A percentile compares a stretch with the other conserved stretches of the same genome.
These are phyloP conservation scores for Lymantria dispar DNA, from an alignment of 2,888 invertebrate species.

Conservation along the genomic window DNA sequence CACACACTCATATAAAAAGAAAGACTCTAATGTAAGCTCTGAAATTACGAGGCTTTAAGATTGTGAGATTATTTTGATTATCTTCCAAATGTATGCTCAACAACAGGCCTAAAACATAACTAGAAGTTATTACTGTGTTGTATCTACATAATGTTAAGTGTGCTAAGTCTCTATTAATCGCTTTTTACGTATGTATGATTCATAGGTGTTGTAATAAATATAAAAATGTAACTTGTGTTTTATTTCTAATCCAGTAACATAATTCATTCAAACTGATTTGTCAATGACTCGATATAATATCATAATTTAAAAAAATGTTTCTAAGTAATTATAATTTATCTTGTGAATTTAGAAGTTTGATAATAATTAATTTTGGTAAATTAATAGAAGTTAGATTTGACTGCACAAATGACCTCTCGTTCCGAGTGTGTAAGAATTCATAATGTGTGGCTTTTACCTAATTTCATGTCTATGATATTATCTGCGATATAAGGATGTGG, in stretches of 20 bases:
- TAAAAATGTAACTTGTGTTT: neutral
- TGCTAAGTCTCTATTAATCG: constrained; percentile 22
- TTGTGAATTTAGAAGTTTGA: too few species aligned
- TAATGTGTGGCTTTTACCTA: too few species aligned
- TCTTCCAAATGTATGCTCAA: constrained; percentile 44
- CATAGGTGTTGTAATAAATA: constrained; percentile 51
- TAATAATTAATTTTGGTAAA: too few species aligned
- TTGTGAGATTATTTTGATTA: constrained; percentile 23
- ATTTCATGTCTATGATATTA: too few species aligned
- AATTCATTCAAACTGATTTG: too few species aligned
- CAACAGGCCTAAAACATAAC: constrained; percentile 31
- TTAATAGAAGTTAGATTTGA: too few species aligned
- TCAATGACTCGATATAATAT: too few species aligned
- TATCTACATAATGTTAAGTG: constrained; percentile 17
- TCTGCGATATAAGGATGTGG: too few species aligned
- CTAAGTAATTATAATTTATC: too few species aligned
- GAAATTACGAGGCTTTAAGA: constrained; percentile 86
- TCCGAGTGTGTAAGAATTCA: too few species aligned
- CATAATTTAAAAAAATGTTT: too few species aligned
- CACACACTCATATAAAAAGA: constrained; percentile 73
- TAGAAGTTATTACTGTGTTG: neutral
- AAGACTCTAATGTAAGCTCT: constrained; percentile 84
- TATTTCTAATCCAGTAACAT: neutral
- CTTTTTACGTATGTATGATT: constrained; percentile 34
- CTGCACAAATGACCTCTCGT: too few species aligned